Percentiles rank a stretch among this genome's conserved stretches.
Evolutionary conservation across 2,888 invertebrate species (phyloP).

Genomic region (Rhagium mordax): DNA sequence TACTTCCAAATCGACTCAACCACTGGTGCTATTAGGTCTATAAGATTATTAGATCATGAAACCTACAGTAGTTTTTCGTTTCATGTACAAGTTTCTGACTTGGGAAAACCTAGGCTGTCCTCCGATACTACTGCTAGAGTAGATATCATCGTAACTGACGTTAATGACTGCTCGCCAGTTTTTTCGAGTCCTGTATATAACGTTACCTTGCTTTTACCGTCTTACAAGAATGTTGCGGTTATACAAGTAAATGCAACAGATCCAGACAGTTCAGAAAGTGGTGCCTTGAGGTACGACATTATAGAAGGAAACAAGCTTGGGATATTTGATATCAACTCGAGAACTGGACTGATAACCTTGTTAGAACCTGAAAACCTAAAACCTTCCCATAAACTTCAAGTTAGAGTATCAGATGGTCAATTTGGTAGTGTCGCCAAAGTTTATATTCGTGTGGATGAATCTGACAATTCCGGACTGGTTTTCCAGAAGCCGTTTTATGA

Average conservation of each 20-base stretch:
- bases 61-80: constrained; percentile 80
- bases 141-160: constrained; percentile 83
- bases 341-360: constrained; percentile 79
- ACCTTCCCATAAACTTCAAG: constrained; percentile 78
- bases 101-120: constrained; percentile 86
- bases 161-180: constrained; percentile 92
- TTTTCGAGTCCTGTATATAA: constrained; percentile 82
- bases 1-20: constrained; percentile 88
- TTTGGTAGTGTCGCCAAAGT: constrained; percentile 83
- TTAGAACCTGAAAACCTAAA: constrained; percentile 76
- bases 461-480: constrained; percentile 82
- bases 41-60: constrained; percentile 86
- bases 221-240: constrained; percentile 85
- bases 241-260: constrained; percentile 81
- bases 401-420: constrained; percentile 90
- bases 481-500: constrained; percentile 88
- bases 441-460: constrained; percentile 78
- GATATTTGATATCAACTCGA: constrained; percentile 81
- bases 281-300: constrained; percentile 80
- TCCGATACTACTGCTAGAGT: constrained; percentile 87
- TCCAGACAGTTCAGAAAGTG: constrained; percentile 75
- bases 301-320: constrained; percentile 83
- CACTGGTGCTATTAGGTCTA: constrained; percentile 89
- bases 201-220: constrained; percentile 85
- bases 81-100: constrained; percentile 86